These are phyloP conservation scores for Pantelozetes paolii DNA, from an alignment of 2,888 invertebrate species.

Conservation along the genomic window DNA sequence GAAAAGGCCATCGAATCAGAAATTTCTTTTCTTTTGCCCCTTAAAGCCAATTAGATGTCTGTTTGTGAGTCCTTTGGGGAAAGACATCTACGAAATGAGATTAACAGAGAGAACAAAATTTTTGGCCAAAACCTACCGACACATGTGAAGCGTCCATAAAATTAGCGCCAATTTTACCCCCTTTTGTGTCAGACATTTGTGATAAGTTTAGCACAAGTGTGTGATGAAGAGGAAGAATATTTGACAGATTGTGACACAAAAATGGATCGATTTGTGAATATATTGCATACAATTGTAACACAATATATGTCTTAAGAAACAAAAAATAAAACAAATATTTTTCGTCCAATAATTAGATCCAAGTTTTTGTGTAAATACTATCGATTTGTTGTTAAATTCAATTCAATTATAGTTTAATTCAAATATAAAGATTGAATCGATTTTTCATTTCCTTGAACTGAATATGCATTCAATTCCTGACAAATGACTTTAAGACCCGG, in stretches of 20 bases:
- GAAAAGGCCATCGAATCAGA: not conserved
- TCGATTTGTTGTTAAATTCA: too few species aligned
- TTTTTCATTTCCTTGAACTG: too few species aligned
- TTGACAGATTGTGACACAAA: not conserved
- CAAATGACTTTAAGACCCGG: too few species aligned
- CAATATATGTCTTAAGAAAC: too few species aligned
- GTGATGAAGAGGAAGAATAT: not conserved
- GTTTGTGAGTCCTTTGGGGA: conserved; percentile 32
- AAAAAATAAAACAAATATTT: too few species aligned
- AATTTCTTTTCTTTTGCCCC: not conserved
- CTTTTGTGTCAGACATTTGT: not conserved
- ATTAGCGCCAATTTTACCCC: conserved; percentile 9
- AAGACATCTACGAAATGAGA: conserved; percentile 15
- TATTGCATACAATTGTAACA: not conserved
- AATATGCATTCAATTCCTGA: too few species aligned
- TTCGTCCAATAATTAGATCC: too few species aligned
- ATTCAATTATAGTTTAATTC: too few species aligned
- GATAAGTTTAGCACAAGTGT: not conserved
- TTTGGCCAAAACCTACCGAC: conserved; percentile 13
- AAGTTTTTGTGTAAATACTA: too few species aligned
- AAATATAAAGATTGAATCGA: too few species aligned
- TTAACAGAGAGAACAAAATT: not conserved
- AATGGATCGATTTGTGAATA: not conserved
- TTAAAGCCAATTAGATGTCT: conserved; percentile 31
- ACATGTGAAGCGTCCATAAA: conserved; percentile 13